These are phyloP conservation scores for Crocallis elinguaria DNA, from an alignment of 2,888 invertebrate species.

Conservation along the genomic window DNA sequence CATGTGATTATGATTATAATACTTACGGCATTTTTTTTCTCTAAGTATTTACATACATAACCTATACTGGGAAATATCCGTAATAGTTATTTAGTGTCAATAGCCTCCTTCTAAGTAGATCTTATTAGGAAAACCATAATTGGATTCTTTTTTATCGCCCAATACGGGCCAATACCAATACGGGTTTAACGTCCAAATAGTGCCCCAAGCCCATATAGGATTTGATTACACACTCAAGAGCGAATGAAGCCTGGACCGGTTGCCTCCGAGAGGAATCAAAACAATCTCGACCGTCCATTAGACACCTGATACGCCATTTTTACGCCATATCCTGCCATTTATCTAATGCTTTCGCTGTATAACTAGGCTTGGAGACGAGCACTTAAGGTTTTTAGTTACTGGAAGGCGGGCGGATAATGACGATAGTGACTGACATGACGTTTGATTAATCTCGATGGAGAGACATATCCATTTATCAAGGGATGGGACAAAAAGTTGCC, in stretches of 20 bases:
- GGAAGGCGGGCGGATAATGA: conserved; percentile 9
- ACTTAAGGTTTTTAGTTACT: conserved; percentile 65
- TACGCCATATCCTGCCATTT: conserved; percentile 44
- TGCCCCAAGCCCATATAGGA: conserved; percentile 16
- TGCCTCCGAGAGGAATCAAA: conserved; percentile 33
- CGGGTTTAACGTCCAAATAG: conserved; percentile 15
- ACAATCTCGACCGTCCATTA: conserved; percentile 53
- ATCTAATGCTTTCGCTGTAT: conserved; percentile 38
- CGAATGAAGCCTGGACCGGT: conserved; percentile 16
- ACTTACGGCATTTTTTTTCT: too few relatives aligned
- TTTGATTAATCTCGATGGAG: conserved; percentile 29
- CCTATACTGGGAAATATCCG: too few relatives aligned
- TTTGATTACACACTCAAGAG: conserved; percentile 19
- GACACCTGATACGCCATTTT: conserved; percentile 54
- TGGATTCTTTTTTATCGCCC: conserved; percentile 8
- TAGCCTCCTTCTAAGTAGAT: not conserved
- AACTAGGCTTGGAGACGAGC: conserved; percentile 45
- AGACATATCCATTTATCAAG: conserved; percentile 32
- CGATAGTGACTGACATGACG: conserved; percentile 19
- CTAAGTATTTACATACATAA: too few relatives aligned
- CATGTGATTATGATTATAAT: too few relatives aligned
- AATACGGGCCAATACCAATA: too few relatives aligned
- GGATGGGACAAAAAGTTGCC: conserved; percentile 23
- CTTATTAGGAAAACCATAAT: conserved; percentile 1
- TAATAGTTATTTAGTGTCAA: not conserved